Conservation (phyloP, 92 coral and sea anemone genomes). For the Pocillopora meandrina region DNA sequence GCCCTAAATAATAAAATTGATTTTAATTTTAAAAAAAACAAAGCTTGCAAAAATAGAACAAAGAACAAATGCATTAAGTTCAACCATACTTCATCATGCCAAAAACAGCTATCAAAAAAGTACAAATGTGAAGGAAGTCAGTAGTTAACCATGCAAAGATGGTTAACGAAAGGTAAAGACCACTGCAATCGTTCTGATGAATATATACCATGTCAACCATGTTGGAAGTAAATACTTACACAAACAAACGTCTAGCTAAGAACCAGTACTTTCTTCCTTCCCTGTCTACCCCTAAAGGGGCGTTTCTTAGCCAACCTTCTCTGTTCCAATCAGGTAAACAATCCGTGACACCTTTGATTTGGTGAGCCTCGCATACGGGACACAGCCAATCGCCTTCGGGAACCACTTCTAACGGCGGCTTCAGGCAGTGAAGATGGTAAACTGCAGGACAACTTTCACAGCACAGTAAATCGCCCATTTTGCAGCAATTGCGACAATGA, state of each 20-base stretch:
- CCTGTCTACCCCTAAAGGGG: slow-evolving; percentile 93
- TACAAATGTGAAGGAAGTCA: neutral
- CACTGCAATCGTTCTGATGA: neutral
- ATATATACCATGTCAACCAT: slow-evolving; percentile 1
- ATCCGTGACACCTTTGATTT: slow-evolving; percentile 93
- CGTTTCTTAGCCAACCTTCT: slow-evolving; percentile 87
- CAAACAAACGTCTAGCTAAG: slow-evolving; percentile 87
- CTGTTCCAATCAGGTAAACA: slow-evolving; percentile 83
- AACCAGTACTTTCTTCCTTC: slow-evolving; percentile 99
- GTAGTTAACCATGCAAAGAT: too few relatives aligned
- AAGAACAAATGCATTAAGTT: too few relatives aligned
- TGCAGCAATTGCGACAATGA: slow-evolving; percentile 93
- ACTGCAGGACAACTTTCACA: slow-evolving; percentile 97
- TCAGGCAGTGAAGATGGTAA: slow-evolving; percentile 96
- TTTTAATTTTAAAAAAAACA: too few relatives aligned
- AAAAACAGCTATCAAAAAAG: too few relatives aligned
- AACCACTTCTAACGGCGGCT: slow-evolving; percentile 96
- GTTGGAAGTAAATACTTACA: slow-evolving; percentile 76
- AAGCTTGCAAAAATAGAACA: too few relatives aligned
- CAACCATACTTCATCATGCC: too few relatives aligned
- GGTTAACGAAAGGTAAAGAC: neutral
- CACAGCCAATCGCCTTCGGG: slow-evolving; percentile 99
- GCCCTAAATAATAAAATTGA: too few relatives aligned
- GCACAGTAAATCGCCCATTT: slow-evolving; percentile 99
- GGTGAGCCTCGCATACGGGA: slow-evolving; percentile 94